Evolutionary conservation across 1,140 invertebrate genomes (phyloP).

Genomic region (Carposina sasakii): DNA sequence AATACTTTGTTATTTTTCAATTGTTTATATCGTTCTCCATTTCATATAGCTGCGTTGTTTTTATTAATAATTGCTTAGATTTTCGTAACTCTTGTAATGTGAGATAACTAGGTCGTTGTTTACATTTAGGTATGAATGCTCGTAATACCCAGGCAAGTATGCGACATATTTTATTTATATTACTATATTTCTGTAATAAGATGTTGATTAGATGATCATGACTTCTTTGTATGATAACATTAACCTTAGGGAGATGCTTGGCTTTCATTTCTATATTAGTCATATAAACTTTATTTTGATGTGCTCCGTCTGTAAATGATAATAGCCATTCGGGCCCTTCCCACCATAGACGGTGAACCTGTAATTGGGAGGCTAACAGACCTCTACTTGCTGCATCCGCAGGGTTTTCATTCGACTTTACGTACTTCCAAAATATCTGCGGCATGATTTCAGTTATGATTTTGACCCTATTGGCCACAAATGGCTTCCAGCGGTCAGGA

Average conservation of each 20-base stretch:
- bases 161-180: neutral
- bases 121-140: neutral
- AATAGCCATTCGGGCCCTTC: too few relatives aligned
- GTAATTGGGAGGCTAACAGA: too few relatives aligned
- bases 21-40: slow-evolving; percentile 9
- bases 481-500: slow-evolving; percentile 10
- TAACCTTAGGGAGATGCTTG: too few relatives aligned
- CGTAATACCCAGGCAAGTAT: slow-evolving; percentile 15
- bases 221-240: slow-evolving; percentile 1
- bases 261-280: too few relatives aligned
- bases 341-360: too few relatives aligned
- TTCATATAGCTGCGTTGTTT: slow-evolving; percentile 9
- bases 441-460: slow-evolving; percentile 4
- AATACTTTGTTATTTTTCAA: neutral
- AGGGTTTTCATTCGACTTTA: slow-evolving; percentile 21
- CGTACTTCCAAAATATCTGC: neutral
- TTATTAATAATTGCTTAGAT: slow-evolving; percentile 10
- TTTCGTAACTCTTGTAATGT: slow-evolving; percentile 1
- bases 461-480: slow-evolving; percentile 18
- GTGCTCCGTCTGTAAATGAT: too few relatives aligned
- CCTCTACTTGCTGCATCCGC: too few relatives aligned
- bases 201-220: slow-evolving; percentile 5
- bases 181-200: slow-evolving; percentile 8
- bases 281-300: neutral
- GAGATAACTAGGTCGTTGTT: neutral